Evolutionary conservation across 2,797 vertebrate species (phyloP), one percentile per base, ranked within the genome.

Genomic region (Premnoplex brunnescens): DNA sequence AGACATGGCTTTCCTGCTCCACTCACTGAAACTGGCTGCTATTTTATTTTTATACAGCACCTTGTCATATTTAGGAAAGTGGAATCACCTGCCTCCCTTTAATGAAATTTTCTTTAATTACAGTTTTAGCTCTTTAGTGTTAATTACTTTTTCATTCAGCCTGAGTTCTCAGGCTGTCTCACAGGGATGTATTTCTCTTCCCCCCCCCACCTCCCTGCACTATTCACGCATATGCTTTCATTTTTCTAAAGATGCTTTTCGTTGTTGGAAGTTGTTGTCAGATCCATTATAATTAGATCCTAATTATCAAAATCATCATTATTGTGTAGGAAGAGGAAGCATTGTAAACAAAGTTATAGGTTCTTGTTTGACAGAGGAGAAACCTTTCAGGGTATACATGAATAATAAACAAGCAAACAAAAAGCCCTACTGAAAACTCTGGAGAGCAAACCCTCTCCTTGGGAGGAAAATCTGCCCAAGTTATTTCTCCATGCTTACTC

Each of bases 21-120:
- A 49, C 97, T 98, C 97, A 76, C 98, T 55, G 93, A 97, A 97
- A 96, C 93, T 48, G 85, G 96, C 97, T 98, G 97, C 97, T 96
- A 56, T 97, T 97, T 98, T 97, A 97, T 97, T 97, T 95, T 93
- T 91, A 96, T 95, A 46, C 82, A 49, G 96, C 93, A 87, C 95
- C 98, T 98, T 98, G 98, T 98, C 98, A 98, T 98, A 98, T 98
- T 98, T 98, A 98, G 98, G 97, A 97, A 98, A 98, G 98, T 97
- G 95, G 98, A 98, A 98, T 99, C 98, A 98, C 98, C 98, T 98
- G 98, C 98, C 98, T 99, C 97, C 98, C 97, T 98, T 98, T 99
- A 99, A 99, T 99, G 99, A 98, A 98, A 99, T 99, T 98, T 98
- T 97, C 98, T 98, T 99, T 99, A 99, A 99, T 99, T 99, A 99